A percentile compares a stretch with the other conserved stretches of the same genome.
phyloP scores from a whole-genome alignment of 2,113 vertebrate species.

The Marmota flaviventris region DNA sequence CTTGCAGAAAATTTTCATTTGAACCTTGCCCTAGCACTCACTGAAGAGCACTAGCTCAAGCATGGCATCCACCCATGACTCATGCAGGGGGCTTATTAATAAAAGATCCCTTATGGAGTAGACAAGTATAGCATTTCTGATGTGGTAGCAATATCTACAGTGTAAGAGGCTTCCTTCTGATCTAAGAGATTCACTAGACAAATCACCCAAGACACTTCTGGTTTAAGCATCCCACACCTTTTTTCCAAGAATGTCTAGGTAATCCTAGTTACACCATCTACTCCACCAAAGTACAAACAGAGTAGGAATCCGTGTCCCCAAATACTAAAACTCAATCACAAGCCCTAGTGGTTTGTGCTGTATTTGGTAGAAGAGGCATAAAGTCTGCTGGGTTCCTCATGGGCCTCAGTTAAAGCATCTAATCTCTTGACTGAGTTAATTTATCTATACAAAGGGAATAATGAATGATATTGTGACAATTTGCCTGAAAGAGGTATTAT shows the following conservation, averaged over 20 bases:
- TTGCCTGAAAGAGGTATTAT: background rate
- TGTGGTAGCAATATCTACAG: background rate
- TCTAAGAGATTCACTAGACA: background rate
- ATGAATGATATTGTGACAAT: background rate
- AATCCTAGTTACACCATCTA: background rate
- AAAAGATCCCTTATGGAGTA: background rate
- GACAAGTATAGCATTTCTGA: background rate
- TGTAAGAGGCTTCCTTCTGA: background rate
- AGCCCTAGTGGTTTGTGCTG: background rate
- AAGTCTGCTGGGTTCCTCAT: background rate
- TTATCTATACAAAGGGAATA: conserved; percentile 19
- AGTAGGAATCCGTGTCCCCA: background rate
- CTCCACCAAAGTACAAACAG: background rate
- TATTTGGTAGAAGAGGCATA: background rate
- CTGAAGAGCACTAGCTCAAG: background rate
- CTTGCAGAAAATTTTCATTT: background rate
- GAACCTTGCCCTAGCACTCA: background rate
- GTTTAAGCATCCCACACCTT: background rate
- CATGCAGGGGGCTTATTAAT: background rate
- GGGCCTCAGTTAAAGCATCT: background rate
- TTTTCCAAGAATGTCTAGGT: background rate
- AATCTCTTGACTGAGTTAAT: conserved; percentile 34
- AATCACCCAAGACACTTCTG: background rate
- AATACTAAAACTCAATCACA: background rate
- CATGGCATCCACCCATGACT: background rate